Base-by-base conservation (phyloP, 2,797 vertebrate species). In the Sebastes alutus region DNA sequence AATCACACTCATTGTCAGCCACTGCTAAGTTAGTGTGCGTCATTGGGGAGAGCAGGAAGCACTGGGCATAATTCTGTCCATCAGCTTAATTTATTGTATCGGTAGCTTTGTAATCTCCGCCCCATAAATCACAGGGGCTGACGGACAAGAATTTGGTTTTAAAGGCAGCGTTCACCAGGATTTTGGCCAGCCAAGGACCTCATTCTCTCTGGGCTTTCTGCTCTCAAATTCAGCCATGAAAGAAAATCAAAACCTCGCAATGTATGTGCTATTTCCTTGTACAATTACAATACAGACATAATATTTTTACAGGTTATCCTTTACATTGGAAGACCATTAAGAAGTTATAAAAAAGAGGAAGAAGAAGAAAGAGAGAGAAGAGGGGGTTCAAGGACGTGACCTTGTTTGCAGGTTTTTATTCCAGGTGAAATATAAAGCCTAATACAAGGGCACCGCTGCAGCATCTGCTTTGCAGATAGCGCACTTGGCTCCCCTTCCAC, bases 61-160 rank as follows among this genome's bases (percentile, higher is more conserved):
- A 89, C 95, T 94, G 96, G 97, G 96, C 97, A 98, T 99, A 98
- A 99, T 98, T 98, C 98, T 98, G 98, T 98, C 98, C 96, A 97
- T 99, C 98, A 98, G 95, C 93, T 95, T 97, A 97, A 98, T 98
- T 99, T 96, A 98, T 97, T 96, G 95, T 96, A 97, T 98, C 96
- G 96, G 97, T 98, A 98, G 97, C 97, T 99, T 98, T 96, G 95
- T 98, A 98, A 98, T 98, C 97, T 98, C 97, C 94, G 63, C 92
- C 93, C 95, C 94, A 96, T 99, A 98, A 97, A 95, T 98, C 97
- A 97, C 91, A 95, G 94, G 93, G 95, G 95, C 95, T 97, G 98
- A 98, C 98, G 97, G 96, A 95, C 94, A 97, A 96, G 97, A 98
- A 98, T 99, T 97, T 94, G 94, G 96, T 97, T 96, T 97, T 87